These are phyloP conservation scores for Timandra comae DNA, from an alignment of 2,888 invertebrate genomes.

Conservation along the genomic window DNA sequence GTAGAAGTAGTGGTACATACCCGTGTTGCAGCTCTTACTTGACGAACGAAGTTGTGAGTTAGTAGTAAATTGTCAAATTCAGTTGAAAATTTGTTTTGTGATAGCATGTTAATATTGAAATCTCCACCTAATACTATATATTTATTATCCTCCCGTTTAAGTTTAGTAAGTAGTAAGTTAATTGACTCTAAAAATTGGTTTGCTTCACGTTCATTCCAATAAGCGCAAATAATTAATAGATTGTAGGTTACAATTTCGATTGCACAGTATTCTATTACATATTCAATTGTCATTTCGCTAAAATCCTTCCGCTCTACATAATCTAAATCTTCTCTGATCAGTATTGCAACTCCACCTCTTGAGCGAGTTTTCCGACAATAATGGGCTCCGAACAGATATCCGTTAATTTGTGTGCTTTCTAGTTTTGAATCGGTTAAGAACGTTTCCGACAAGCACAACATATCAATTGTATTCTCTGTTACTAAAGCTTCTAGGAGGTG, in stretches of 20 bases:
- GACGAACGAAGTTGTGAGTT: no score
- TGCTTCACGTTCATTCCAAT: neutral
- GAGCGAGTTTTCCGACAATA: neutral
- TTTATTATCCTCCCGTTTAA: neutral
- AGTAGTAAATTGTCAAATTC: no score
- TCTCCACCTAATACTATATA: no score
- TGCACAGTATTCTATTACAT: neutral
- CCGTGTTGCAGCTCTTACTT: no score
- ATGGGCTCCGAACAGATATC: neutral
- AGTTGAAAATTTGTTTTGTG: no score
- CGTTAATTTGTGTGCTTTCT: neutral
- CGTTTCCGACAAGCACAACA: slow-evolving; percentile 1
- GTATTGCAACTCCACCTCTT: slow-evolving; percentile 1
- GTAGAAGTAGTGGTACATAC: no score
- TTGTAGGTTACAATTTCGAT: neutral
- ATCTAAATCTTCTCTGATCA: slow-evolving; percentile 1
- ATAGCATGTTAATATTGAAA: no score
- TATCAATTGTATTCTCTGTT: neutral
- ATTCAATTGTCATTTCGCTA: no score
- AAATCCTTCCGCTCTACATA: neutral
- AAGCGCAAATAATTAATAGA: neutral
- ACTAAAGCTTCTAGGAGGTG: neutral
- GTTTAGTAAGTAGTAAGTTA: neutral
- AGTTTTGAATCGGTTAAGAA: neutral
- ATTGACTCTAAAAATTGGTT: neutral